Evolutionary conservation across 2,113 vertebrate genomes (phyloP).

Genomic region (Anas platyrhynchos): DNA sequence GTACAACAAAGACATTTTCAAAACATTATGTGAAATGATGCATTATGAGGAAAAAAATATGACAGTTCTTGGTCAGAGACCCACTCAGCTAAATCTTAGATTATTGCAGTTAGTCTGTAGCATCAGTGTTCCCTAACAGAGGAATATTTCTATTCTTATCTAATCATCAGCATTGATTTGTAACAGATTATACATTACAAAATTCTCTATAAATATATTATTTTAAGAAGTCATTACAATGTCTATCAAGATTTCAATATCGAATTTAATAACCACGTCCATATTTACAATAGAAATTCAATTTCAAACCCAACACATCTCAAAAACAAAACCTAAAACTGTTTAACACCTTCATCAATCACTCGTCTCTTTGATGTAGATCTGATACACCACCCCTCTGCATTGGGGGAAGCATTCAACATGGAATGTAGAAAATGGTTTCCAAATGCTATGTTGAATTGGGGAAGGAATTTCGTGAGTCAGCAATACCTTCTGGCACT

Average conservation of each 20-base stretch:
- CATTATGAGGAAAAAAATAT: neutral
- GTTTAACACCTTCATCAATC: neutral
- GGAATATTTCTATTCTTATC: neutral
- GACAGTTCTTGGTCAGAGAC: neutral
- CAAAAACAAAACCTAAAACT: neutral
- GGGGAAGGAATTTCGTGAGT: neutral
- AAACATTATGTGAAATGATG: neutral
- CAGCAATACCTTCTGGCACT: neutral
- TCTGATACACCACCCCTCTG: neutral
- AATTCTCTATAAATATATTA: neutral
- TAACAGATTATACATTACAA: neutral
- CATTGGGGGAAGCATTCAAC: neutral
- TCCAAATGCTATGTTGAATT: neutral
- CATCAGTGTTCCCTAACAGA: neutral
- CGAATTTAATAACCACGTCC: neutral
- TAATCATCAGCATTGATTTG: neutral
- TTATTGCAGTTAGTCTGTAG: neutral
- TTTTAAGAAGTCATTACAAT: neutral
- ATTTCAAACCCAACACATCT: neutral
- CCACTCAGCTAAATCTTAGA: neutral
- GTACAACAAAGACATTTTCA: neutral
- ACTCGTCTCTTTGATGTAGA: neutral
- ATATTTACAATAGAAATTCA: neutral
- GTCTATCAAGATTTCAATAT: neutral
- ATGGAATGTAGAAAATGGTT: accelerated